Conservation (phyloP, 2,113 vertebrate species). For the Oreochromis aureus region DNA sequence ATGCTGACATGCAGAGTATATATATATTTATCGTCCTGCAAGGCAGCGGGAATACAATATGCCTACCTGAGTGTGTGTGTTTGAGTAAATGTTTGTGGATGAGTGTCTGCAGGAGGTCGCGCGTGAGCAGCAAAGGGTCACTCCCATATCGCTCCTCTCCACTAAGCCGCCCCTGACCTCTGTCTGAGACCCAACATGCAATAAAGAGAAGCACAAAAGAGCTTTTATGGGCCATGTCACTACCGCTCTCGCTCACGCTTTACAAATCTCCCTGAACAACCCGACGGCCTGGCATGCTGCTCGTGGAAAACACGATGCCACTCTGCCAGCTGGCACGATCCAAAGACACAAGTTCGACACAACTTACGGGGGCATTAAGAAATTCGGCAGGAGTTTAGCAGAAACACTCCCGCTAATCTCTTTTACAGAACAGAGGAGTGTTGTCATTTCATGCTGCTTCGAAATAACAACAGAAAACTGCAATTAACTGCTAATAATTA, state of each 20-base stretch:
- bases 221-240: constrained; percentile 38
- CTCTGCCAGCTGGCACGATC: constrained; percentile 13
- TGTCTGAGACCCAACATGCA: constrained; percentile 5
- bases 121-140: constrained; percentile 6
- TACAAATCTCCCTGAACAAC: constrained; percentile 22
- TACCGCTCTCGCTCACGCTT: background rate
- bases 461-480: background rate
- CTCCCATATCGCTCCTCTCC: constrained; percentile 2
- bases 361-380: background rate
- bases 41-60: background rate
- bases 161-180: constrained; percentile 23
- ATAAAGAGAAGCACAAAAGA: constrained; percentile 35
- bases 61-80: background rate
- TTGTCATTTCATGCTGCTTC: background rate
- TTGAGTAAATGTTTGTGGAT: background rate
- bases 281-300: background rate
- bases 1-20: background rate
- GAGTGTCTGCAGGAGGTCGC: constrained; percentile 4
- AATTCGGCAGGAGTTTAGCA: background rate
- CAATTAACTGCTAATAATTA: constrained; percentile 3
- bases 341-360: background rate
- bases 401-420: background rate
- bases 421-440: background rate
- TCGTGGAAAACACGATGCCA: background rate
- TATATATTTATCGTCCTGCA: background rate